A percentile compares a stretch with the other conserved stretches of the same genome.
Conservation (phyloP, 1,140 invertebrate genomes). For the Apocrypta bakeri region DNA sequence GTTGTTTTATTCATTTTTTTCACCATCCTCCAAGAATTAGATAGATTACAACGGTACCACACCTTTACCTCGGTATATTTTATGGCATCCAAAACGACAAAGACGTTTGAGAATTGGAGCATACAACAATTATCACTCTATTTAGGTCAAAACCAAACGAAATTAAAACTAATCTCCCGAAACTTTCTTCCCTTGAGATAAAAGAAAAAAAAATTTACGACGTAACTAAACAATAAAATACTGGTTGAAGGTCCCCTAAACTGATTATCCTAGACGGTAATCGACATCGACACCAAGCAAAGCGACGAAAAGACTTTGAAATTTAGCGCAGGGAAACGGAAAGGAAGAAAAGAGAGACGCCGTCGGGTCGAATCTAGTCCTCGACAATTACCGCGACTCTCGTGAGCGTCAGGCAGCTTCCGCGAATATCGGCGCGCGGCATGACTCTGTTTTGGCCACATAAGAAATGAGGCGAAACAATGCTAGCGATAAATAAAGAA, state of each 20-base stretch:
- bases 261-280: background rate
- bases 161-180: background rate
- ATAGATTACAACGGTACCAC: too few relatives aligned
- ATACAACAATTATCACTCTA: background rate
- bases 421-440: conserved; percentile 30
- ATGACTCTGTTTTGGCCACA: conserved; percentile 24
- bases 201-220: background rate
- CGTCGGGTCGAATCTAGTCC: conserved; percentile 34
- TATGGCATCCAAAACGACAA: background rate
- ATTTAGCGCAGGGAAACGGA: conserved; percentile 31
- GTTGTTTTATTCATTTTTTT: too few relatives aligned
- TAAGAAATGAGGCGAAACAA: conserved; percentile 44
- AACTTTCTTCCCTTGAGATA: background rate
- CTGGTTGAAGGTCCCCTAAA: background rate
- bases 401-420: background rate
- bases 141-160: background rate
- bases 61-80: too few relatives aligned
- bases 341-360: conserved; percentile 38
- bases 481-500: conserved; percentile 4
- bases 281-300: too few relatives aligned
- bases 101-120: background rate
- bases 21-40: too few relatives aligned
- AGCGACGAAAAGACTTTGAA: conserved; percentile 2
- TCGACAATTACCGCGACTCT: conserved; percentile 24
- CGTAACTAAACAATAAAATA: background rate